Evolutionary conservation across 2,797 vertebrate species (phyloP).

Genomic region (Anguilla anguilla): DNA sequence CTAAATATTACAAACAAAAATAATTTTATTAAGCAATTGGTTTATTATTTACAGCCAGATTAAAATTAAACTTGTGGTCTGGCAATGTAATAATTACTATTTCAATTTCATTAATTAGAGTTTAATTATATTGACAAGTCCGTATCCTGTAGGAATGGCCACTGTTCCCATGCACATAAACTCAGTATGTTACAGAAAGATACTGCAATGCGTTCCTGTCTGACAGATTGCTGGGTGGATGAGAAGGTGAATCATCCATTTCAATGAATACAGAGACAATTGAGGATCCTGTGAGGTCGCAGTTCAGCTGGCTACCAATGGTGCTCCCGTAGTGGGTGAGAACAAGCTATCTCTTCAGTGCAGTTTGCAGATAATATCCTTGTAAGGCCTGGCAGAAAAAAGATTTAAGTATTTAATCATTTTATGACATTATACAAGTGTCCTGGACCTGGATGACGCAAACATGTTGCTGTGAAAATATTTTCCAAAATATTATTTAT

Average conservation of each 20-base stretch:
- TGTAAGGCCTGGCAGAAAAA: background rate
- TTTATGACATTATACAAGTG: background rate
- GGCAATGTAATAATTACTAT: background rate
- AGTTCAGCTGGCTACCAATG: background rate
- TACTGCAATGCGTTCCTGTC: background rate
- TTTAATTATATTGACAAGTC: background rate
- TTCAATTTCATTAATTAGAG: background rate
- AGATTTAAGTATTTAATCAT: background rate
- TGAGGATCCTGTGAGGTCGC: background rate
- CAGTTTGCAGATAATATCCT: background rate
- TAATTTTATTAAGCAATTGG: background rate
- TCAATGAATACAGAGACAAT: background rate
- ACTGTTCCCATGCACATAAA: background rate
- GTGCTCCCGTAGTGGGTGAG: background rate
- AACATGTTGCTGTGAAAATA: background rate
- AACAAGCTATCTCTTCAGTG: background rate
- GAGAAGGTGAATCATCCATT: constrained; percentile 11
- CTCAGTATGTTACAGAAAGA: background rate
- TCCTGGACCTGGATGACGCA: background rate
- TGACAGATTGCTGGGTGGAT: background rate
- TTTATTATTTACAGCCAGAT: background rate
- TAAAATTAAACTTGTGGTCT: background rate
- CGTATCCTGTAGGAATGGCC: background rate
- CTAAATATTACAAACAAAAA: background rate
- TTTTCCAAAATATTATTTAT: background rate